Conservation (phyloP, 1,140 invertebrate species). For the Neodiprion pinetum region DNA sequence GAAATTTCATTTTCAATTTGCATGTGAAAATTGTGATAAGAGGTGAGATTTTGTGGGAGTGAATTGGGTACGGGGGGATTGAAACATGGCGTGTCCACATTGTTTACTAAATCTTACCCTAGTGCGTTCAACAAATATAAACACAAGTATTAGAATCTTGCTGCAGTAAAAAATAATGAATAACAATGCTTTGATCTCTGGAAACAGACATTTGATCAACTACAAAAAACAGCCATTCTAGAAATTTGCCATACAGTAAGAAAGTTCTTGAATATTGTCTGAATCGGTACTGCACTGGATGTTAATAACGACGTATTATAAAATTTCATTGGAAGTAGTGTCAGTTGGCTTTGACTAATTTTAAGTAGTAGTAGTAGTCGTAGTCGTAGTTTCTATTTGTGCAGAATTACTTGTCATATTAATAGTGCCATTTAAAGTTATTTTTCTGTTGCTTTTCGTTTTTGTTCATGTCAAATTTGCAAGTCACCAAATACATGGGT, state of each 20-base stretch:
- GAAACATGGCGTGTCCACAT: constrained; percentile 39
- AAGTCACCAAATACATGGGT: too few relatives aligned
- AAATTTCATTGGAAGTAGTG: too few relatives aligned
- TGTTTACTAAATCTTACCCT: constrained; percentile 33
- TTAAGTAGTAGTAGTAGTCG: too few relatives aligned
- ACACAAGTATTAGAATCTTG: constrained; percentile 39
- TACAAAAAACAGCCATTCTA: too few relatives aligned
- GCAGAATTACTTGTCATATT: background rate
- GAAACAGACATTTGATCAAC: too few relatives aligned
- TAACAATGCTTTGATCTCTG: background rate
- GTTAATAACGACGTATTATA: too few relatives aligned
- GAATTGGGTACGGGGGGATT: background rate
- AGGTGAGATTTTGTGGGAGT: background rate
- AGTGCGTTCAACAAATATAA: constrained; percentile 47
- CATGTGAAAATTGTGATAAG: too few relatives aligned
- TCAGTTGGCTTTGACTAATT: too few relatives aligned
- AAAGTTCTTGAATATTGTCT: too few relatives aligned
- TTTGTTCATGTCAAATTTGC: background rate
- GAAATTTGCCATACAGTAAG: too few relatives aligned
- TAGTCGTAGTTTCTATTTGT: background rate
- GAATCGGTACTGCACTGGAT: too few relatives aligned
- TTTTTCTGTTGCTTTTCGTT: background rate
- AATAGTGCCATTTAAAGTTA: background rate
- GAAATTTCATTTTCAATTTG: too few relatives aligned
- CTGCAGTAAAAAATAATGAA: constrained; percentile 30